Evolutionary conservation across 2,888 invertebrate genomes (phyloP).

Genomic region (Eupsilia transversa): DNA sequence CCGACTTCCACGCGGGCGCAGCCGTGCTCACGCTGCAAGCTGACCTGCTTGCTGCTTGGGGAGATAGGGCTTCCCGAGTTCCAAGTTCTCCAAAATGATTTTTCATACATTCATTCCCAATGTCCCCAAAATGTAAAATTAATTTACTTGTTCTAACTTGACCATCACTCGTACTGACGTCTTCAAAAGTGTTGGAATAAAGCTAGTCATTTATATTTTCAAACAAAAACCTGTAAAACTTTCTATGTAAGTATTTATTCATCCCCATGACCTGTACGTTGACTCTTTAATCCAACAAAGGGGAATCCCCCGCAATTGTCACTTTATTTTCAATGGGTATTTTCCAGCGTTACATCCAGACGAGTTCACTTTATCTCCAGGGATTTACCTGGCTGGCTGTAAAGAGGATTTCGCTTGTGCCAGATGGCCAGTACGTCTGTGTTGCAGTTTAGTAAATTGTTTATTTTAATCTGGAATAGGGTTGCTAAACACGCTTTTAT

Average conservation of each 20-base stretch:
- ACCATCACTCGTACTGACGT: too few species aligned
- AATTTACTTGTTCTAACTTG: too few species aligned
- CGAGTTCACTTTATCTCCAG: slow-evolving; percentile 29
- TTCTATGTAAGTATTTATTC: not conserved
- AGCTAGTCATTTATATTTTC: not conserved
- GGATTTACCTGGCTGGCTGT: slow-evolving; percentile 37
- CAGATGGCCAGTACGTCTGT: not conserved
- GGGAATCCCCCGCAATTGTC: slow-evolving; percentile 1
- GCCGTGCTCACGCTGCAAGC: too few species aligned
- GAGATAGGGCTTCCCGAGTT: too few species aligned
- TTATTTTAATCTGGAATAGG: slow-evolving; percentile 9
- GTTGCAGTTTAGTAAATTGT: slow-evolving; percentile 13
- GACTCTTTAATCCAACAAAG: slow-evolving; percentile 37
- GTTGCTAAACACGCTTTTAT: not conserved
- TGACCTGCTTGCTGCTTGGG: too few species aligned
- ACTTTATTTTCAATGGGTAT: slow-evolving; percentile 13
- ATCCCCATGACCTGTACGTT: not conserved
- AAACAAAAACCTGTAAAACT: not conserved
- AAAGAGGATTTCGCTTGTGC: slow-evolving; percentile 28
- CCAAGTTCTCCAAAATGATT: too few species aligned
- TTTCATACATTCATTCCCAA: too few species aligned
- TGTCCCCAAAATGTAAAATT: too few species aligned
- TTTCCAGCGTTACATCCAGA: slow-evolving; percentile 25
- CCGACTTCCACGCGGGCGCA: too few species aligned
- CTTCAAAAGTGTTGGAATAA: too few species aligned